These are phyloP conservation scores for Oreohelix idahoensis DNA, from an alignment of 1,140 invertebrate genomes.

Conservation along the genomic window DNA sequence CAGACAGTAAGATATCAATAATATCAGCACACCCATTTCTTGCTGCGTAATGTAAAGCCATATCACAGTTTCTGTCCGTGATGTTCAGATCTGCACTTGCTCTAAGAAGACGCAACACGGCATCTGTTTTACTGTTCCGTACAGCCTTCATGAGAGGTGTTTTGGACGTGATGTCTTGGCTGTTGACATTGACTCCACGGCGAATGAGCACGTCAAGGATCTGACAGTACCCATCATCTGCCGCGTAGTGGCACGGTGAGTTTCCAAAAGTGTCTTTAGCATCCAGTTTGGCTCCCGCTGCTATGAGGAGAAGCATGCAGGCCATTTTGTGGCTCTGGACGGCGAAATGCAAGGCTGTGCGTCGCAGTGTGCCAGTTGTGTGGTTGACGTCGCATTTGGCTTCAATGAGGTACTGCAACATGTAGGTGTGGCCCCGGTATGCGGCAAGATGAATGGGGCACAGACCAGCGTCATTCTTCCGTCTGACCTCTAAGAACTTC, in stretches of 20 bases:
- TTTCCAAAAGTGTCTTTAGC: slow-evolving; percentile 72
- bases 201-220: slow-evolving; percentile 69
- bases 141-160: slow-evolving; percentile 73
- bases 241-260: slow-evolving; percentile 71
- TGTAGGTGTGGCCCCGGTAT: slow-evolving; percentile 70
- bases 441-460: slow-evolving; percentile 71
- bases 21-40: slow-evolving; percentile 69
- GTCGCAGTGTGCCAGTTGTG: slow-evolving; percentile 67
- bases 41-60: slow-evolving; percentile 83
- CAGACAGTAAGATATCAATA: slow-evolving; percentile 65
- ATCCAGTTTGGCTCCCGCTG: slow-evolving; percentile 69
- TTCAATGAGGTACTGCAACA: slow-evolving; percentile 72
- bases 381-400: slow-evolving; percentile 71
- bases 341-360: slow-evolving; percentile 71
- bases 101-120: slow-evolving; percentile 64
- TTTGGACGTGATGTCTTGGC: slow-evolving; percentile 72
- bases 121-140: slow-evolving; percentile 70
- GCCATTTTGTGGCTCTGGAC: slow-evolving; percentile 71
- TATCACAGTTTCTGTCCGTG: slow-evolving; percentile 96
- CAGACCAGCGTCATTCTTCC: slow-evolving; percentile 71
- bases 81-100: slow-evolving; percentile 84
- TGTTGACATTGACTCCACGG: slow-evolving; percentile 68
- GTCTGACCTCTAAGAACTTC: slow-evolving; percentile 71
- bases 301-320: slow-evolving; percentile 69
- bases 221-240: slow-evolving; percentile 71